phyloP scores from a whole-genome alignment of 2,113 vertebrate species.

The Meles meles region DNA sequence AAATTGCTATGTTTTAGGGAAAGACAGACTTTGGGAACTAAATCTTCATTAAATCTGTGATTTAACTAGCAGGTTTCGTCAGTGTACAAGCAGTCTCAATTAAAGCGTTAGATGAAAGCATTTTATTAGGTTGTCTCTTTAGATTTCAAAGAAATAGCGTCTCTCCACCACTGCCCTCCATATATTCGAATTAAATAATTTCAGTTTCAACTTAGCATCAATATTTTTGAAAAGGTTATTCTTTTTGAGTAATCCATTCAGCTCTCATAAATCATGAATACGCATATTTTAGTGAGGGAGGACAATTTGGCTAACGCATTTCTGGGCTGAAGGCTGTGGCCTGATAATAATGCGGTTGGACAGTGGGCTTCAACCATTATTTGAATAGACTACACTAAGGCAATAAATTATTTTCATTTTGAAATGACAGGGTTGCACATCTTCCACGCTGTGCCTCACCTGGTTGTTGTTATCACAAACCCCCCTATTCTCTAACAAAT shows the following conservation, averaged over 20 bases:
- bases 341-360: background rate
- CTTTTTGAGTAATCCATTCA: background rate
- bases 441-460: background rate
- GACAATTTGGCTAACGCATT: background rate
- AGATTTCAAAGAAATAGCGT: slow-evolving; percentile 38
- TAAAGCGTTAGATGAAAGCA: slow-evolving; percentile 47
- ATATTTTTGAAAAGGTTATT: background rate
- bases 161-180: background rate
- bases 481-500: slow-evolving; percentile 64
- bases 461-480: slow-evolving; percentile 50
- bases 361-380: background rate
- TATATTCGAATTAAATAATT: slow-evolving; percentile 45
- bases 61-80: background rate
- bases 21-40: background rate
- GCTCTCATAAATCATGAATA: background rate
- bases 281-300: background rate
- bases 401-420: slow-evolving; percentile 64
- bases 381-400: slow-evolving; percentile 25
- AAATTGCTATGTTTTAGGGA: slow-evolving; percentile 24
- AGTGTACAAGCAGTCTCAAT: background rate
- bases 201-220: background rate
- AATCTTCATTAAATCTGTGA: slow-evolving; percentile 54
- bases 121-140: slow-evolving; percentile 24
- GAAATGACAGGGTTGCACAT: slow-evolving; percentile 26
- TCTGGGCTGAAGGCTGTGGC: background rate